Percentiles rank a stretch among this genome's conserved stretches.
phyloP scores from a whole-genome alignment of 2,888 invertebrate species.

The Ryuthela nishihirai region DNA sequence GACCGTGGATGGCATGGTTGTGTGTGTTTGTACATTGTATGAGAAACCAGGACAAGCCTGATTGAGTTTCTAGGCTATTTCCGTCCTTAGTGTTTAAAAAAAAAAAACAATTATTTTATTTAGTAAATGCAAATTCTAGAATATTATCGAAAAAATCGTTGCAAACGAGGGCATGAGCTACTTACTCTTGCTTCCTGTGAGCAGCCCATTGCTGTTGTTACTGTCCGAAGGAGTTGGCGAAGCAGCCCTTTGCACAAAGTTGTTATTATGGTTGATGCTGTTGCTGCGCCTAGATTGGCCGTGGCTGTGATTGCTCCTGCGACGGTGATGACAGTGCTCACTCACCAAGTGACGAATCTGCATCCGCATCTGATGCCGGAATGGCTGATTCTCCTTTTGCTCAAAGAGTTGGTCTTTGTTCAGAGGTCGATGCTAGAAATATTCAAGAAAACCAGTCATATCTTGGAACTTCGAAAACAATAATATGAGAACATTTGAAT shows the following conservation, averaged over 20 bases:
- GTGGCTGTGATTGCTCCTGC: conserved; percentile 7
- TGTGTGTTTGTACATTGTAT: too few relatives aligned
- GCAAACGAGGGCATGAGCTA: not conserved
- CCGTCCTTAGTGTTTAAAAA: too few relatives aligned
- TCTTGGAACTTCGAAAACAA: not conserved
- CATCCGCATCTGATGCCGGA: conserved; percentile 71
- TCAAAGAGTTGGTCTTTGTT: conserved; percentile 44
- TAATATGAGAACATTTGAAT: not conserved
- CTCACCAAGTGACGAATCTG: conserved; percentile 82
- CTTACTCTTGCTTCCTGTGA: conserved; percentile 20
- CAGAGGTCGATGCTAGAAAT: conserved; percentile 41
- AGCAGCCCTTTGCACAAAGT: conserved; percentile 1
- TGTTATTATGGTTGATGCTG: not conserved
- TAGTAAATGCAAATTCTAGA: too few relatives aligned
- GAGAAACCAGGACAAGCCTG: too few relatives aligned
- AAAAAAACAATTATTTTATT: too few relatives aligned
- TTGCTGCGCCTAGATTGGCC: not conserved
- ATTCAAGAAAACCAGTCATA: not conserved
- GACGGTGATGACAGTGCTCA: conserved; percentile 22
- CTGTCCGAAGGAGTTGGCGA: conserved; percentile 19
- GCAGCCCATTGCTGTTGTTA: conserved; percentile 16
- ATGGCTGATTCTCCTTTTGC: conserved; percentile 42
- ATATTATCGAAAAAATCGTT: too few relatives aligned
- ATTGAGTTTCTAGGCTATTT: too few relatives aligned
- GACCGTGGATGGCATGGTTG: too few relatives aligned